These are phyloP conservation scores for Drosophila varians DNA, from an alignment of 1,140 invertebrate species.

Conservation along the genomic window DNA sequence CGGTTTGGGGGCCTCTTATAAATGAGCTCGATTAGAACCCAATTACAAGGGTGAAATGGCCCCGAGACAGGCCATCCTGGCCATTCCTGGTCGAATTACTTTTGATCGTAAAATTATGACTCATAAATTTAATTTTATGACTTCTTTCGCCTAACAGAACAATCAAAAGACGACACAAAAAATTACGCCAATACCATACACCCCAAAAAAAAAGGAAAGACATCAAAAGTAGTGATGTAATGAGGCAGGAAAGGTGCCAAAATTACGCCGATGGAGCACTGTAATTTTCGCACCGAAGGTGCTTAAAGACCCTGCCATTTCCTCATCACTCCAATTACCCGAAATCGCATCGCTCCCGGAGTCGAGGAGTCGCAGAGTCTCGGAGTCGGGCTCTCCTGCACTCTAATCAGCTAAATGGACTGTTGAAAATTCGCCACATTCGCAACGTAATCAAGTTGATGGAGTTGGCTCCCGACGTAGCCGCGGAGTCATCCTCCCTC, in stretches of 20 bases:
- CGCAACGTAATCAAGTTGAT: constrained; percentile 17
- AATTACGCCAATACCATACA: not conserved
- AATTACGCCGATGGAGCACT: constrained; percentile 48
- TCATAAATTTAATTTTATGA: constrained; percentile 81
- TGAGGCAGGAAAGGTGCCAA: constrained; percentile 59
- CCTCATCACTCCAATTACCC: constrained; percentile 58
- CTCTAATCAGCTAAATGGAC: constrained; percentile 80
- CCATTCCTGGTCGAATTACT: constrained; percentile 11
- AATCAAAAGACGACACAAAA: constrained; percentile 2
- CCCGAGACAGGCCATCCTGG: constrained; percentile 21
- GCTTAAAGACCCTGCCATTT: constrained; percentile 63
- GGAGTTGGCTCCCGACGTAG: constrained; percentile 21
- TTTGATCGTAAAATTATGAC: constrained; percentile 76
- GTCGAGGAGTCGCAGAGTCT: not conserved
- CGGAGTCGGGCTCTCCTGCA: constrained; percentile 37
- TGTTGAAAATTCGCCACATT: constrained; percentile 78
- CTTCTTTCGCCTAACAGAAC: constrained; percentile 54
- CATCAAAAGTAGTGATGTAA: constrained; percentile 16
- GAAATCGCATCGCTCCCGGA: constrained; percentile 25
- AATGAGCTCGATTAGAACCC: constrained; percentile 69
- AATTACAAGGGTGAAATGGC: constrained; percentile 58
- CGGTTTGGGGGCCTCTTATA: constrained; percentile 44
- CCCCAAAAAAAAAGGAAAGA: constrained; percentile 17
- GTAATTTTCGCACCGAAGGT: constrained; percentile 64
- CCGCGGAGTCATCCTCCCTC: constrained; percentile 1